Conservation (phyloP, 2,888 invertebrate species). For the Hanleya hanleyi region DNA sequence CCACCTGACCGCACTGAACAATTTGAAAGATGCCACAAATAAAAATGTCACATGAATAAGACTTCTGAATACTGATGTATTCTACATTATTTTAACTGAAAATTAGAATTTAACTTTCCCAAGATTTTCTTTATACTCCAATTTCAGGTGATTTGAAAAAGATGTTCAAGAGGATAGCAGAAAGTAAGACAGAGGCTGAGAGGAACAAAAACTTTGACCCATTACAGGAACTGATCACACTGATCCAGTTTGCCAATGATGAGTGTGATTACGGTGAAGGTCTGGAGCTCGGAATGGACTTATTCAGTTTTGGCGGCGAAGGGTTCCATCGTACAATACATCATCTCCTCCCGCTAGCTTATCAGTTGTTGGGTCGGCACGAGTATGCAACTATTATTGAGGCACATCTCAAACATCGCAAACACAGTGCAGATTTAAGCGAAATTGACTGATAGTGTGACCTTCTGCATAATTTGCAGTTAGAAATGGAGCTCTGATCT, state of each 20-base stretch:
- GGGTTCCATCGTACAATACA: slow-evolving; percentile 81
- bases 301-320: slow-evolving; percentile 83
- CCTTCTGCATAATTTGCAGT: too few relatives aligned
- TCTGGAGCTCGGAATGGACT: slow-evolving; percentile 88
- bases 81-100: too few relatives aligned
- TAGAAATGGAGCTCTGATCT: too few relatives aligned
- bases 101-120: too few relatives aligned
- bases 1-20: too few relatives aligned
- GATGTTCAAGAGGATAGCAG: slow-evolving; percentile 79
- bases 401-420: slow-evolving; percentile 84
- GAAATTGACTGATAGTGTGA: too few relatives aligned
- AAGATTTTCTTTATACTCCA: too few relatives aligned
- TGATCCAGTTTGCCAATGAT: slow-evolving; percentile 91
- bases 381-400: slow-evolving; percentile 83
- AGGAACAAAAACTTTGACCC: slow-evolving; percentile 80
- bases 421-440: too few relatives aligned
- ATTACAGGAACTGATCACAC: slow-evolving; percentile 87
- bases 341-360: slow-evolving; percentile 83
- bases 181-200: slow-evolving; percentile 76
- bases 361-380: slow-evolving; percentile 83
- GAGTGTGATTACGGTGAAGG: slow-evolving; percentile 97
- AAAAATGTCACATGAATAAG: too few relatives aligned
- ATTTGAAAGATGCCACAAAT: too few relatives aligned
- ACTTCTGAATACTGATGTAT: too few relatives aligned
- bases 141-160: slow-evolving; percentile 81